These are phyloP conservation scores for Caenorhabditis plicata DNA, from an alignment of 2,888 invertebrate genomes.

Conservation along the genomic window DNA sequence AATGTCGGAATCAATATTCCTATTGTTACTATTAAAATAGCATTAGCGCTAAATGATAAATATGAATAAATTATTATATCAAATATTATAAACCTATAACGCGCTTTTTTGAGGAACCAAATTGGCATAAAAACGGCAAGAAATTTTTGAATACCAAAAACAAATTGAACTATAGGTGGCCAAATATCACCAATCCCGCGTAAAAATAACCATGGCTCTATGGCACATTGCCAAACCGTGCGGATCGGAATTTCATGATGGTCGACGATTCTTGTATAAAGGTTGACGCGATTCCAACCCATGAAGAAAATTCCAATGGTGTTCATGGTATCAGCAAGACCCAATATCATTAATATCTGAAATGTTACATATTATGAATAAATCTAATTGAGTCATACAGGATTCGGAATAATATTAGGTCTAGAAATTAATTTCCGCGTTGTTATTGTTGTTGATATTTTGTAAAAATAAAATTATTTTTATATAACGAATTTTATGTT, in stretches of 20 bases:
- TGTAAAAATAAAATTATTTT: too few relatives aligned
- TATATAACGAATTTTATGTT: too few relatives aligned
- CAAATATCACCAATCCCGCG: conserved; percentile 44
- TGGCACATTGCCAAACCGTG: conserved; percentile 39
- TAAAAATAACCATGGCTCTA: conserved; percentile 43
- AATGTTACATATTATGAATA: neutral
- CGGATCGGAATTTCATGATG: conserved; percentile 15
- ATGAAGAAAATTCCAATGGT: conserved; percentile 45
- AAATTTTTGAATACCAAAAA: conserved; percentile 37
- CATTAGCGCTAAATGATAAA: too few relatives aligned
- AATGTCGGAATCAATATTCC: conserved; percentile 20
- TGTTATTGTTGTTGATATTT: too few relatives aligned
- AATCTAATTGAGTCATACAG: too few relatives aligned
- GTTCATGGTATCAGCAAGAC: conserved; percentile 44
- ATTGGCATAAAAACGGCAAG: conserved; percentile 35
- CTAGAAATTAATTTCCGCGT: too few relatives aligned
- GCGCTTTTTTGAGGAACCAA: conserved; percentile 32
- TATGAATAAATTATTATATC: too few relatives aligned
- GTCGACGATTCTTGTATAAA: conserved; percentile 33
- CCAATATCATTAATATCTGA: conserved; percentile 43
- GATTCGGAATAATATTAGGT: too few relatives aligned
- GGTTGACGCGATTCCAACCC: conserved; percentile 44
- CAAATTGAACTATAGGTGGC: conserved; percentile 43
- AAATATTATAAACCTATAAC: conserved; percentile 22
- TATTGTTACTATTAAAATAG: conserved; percentile 20